Base-by-base conservation (phyloP, 2,113 vertebrate genomes). In the Maylandia zebra region DNA sequence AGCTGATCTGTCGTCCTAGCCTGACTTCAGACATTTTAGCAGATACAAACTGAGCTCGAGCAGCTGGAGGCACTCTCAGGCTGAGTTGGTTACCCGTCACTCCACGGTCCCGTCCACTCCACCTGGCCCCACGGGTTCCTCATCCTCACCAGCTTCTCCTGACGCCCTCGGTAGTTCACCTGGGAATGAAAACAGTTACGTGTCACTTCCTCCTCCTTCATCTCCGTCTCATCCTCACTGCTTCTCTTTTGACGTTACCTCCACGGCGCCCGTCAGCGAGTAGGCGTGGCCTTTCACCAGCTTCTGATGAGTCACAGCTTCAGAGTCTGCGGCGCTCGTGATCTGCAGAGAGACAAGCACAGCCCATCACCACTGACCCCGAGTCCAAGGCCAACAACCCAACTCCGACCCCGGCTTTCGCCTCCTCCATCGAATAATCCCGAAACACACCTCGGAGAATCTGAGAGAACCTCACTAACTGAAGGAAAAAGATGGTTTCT, bases 31-130 rank as follows among this genome's bases (percentile, higher is more conserved):
- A 57, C 12, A 4, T 27, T 61, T 8, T 16, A 71, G n/a, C 22
- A 45, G 22, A 74, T 0, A 24, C 8, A 43, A 3, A 74, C 6
- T 45, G 59, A 66, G 32, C 17, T 7, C 0, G 4, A 56, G 56
- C 55, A 57, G 56, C 55, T 27, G 55, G 56, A 9, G 13, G 1
- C 1, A 22, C 66, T 71, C 66, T 71, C 66, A 45, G 64, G 1
- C 34, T 12, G 19, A 22, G 11, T 41, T 1, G 24, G 45, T 94
- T 94, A 99, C 98, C 96, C 97, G 84, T 99, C 98, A 2, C 97
- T 98, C 98, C 98, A 99, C n/a, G 96, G 96, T 24, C 98, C 98
- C 0, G 98, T 99, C 98, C 98, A 99, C 91, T 99, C 98, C 93
- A 99, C 98, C 92, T 99, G 97, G 30, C 98, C 98, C 98, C 98